phyloP scores from a whole-genome alignment of 2,888 invertebrate genomes.

The Mimumesa dahlbomi region DNA sequence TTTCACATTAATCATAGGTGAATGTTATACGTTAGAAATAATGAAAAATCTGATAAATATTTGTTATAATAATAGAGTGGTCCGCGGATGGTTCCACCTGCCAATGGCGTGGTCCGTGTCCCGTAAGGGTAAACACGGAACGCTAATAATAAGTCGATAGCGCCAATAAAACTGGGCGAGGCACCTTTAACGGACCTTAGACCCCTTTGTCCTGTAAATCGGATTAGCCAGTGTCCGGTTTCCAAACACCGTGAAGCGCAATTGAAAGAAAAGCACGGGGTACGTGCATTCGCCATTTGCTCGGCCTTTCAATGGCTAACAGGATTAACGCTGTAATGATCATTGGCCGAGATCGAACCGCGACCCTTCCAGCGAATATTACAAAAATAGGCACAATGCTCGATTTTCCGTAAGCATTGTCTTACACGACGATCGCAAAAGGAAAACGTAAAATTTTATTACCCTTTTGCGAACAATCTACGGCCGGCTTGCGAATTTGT shows the following conservation, averaged over 20 bases:
- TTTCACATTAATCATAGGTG: too few species aligned
- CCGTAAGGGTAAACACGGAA: slow-evolving; percentile 2
- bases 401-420: slow-evolving; percentile 10
- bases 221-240: slow-evolving; percentile 57
- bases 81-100: slow-evolving; percentile 18
- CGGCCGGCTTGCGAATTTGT: background rate
- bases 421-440: background rate
- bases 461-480: background rate
- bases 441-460: background rate
- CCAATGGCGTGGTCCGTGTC: background rate
- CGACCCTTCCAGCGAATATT: background rate
- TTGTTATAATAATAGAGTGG: too few species aligned
- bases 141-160: slow-evolving; percentile 38
- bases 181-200: slow-evolving; percentile 20
- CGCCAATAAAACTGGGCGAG: slow-evolving; percentile 48
- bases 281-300: slow-evolving; percentile 13
- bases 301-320: slow-evolving; percentile 47
- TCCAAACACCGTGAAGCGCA: slow-evolving; percentile 32
- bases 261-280: slow-evolving; percentile 10
- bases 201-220: slow-evolving; percentile 59
- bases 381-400: background rate
- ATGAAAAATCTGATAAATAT: too few species aligned
- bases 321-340: slow-evolving; percentile 64
- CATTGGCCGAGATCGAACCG: slow-evolving; percentile 33
- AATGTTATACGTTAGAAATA: too few species aligned